These are phyloP conservation scores for Metacarcinus magister DNA, from an alignment of 2,888 invertebrate species.

Conservation along the genomic window DNA sequence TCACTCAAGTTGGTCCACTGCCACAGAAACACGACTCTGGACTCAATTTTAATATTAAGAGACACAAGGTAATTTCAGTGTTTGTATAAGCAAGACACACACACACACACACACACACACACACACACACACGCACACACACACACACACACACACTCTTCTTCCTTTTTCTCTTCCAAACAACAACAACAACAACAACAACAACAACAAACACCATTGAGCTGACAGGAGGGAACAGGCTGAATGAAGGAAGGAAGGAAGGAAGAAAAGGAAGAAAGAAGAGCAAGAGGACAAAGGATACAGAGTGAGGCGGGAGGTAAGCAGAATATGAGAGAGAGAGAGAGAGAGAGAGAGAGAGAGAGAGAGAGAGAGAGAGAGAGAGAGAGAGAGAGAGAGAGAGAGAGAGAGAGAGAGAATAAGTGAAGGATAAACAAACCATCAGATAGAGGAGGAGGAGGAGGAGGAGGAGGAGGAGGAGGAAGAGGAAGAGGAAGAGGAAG, in stretches of 20 bases:
- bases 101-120: not conserved
- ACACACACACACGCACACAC: not conserved
- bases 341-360: conserved; percentile 42
- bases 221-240: no score
- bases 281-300: not conserved
- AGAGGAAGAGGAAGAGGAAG: not conserved
- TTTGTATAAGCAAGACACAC: not conserved
- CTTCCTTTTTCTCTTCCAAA: no score
- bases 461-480: not conserved
- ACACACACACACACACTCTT: not conserved
- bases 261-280: not conserved
- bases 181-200: no score
- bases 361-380: conserved; percentile 52
- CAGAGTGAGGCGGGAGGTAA: not conserved
- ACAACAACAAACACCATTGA: no score
- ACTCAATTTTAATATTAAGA: not conserved
- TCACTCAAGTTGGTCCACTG: no score
- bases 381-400: conserved; percentile 56
- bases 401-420: conserved; percentile 35
- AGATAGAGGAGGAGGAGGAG: not conserved
- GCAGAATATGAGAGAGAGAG: conserved; percentile 8
- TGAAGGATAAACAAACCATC: not conserved
- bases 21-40: no score
- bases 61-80: not conserved
- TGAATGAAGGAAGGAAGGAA: not conserved